Evolutionary conservation across 1,140 invertebrate species (phyloP).

Genomic region (Stegodyphus mimosarum): DNA sequence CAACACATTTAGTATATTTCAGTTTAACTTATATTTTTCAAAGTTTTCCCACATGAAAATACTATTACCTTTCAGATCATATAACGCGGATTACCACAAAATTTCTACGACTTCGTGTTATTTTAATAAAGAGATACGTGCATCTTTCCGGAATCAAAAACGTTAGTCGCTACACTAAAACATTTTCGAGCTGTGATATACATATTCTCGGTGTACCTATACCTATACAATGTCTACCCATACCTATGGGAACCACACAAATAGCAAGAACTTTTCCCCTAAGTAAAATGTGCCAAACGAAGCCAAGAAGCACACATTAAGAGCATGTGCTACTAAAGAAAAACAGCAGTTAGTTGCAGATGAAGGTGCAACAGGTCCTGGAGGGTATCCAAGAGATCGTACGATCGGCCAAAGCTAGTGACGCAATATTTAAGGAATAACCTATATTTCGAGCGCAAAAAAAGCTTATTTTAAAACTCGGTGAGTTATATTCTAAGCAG

Average conservation of each 20-base stretch:
- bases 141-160: too few species aligned
- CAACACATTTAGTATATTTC: too few species aligned
- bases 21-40: too few species aligned
- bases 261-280: neutral
- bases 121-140: too few species aligned
- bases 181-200: too few species aligned
- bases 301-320: neutral
- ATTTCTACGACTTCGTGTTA: too few species aligned
- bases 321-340: neutral
- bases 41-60: too few species aligned
- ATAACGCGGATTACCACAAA: too few species aligned
- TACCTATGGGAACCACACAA: neutral
- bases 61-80: too few species aligned
- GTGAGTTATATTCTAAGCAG: neutral
- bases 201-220: neutral
- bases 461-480: conserved; percentile 34
- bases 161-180: too few species aligned
- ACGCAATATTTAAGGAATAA: conserved; percentile 39
- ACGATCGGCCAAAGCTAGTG: neutral
- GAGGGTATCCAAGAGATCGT: conserved; percentile 26
- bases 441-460: conserved; percentile 37
- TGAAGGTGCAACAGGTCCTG: neutral
- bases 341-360: neutral
- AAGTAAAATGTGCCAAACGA: neutral
- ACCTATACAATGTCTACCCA: neutral